A percentile compares a stretch with the other conserved stretches of the same genome.
Evolutionary conservation across 2,113 vertebrate genomes (phyloP).

Genomic region (Sceloporus tristichus): DNA sequence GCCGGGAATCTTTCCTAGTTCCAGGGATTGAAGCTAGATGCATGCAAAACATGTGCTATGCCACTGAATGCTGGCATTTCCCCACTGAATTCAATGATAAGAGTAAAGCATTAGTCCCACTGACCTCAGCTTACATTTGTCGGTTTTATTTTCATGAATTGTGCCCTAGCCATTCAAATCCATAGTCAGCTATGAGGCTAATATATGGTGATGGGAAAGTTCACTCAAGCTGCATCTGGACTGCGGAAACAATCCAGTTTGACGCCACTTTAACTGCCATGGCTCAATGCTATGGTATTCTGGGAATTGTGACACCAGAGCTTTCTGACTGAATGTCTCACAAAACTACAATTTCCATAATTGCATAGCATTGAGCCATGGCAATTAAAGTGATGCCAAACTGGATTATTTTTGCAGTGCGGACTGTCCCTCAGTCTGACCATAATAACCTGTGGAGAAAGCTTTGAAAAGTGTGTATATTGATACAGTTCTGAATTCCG

Average conservation of each 20-base stretch:
- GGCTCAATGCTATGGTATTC: no score
- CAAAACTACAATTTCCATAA: no score
- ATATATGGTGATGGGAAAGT: background rate
- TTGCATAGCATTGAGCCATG: no score
- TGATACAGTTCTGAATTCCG: background rate
- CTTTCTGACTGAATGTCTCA: no score
- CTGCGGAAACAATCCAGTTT: no score
- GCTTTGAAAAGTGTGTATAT: background rate
- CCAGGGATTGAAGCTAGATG: no score
- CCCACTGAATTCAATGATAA: background rate
- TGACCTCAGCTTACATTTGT: background rate
- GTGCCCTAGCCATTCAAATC: background rate
- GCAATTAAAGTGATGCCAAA: no score
- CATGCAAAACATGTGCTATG: background rate
- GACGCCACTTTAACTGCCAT: no score
- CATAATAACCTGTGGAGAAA: background rate
- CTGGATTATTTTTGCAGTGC: no score
- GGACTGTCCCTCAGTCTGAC: no score
- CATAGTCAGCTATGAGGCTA: background rate
- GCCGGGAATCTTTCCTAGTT: no score
- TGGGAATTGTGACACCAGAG: no score
- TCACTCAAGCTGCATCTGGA: background rate
- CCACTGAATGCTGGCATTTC: background rate
- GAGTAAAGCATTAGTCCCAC: background rate
- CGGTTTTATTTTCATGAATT: background rate